Conservation (phyloP, 2,797 vertebrate genomes). For the Darevskia mixta region DNA sequence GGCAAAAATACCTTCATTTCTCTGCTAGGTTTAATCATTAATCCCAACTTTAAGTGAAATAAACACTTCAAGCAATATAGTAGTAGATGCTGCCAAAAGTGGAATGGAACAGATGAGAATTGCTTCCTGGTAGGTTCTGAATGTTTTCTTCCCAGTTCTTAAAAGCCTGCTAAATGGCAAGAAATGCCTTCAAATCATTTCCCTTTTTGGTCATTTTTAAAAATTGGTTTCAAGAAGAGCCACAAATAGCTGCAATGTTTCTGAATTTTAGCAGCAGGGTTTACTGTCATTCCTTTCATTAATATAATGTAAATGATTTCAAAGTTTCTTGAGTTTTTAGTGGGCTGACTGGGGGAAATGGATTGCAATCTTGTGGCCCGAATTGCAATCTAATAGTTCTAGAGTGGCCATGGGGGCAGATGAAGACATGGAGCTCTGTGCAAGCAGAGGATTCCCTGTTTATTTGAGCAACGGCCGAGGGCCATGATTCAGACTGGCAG, state of each 20-base stretch:
- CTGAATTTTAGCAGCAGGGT: constrained; percentile 5
- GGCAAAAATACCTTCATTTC: constrained; percentile 5
- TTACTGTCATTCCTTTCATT: not conserved
- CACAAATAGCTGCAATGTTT: constrained; percentile 17
- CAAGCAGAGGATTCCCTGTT: not conserved
- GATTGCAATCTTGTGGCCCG: not conserved
- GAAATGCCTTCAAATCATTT: constrained; percentile 8
- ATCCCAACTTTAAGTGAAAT: constrained; percentile 35
- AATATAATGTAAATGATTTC: not conserved
- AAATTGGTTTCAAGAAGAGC: constrained; percentile 22
- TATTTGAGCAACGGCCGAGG: too few species aligned
- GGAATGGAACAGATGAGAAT: constrained; percentile 38
- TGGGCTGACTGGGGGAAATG: not conserved
- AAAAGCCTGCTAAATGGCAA: constrained; percentile 20
- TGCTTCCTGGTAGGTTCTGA: constrained; percentile 24
- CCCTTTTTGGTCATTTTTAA: not conserved
- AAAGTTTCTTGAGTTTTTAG: not conserved
- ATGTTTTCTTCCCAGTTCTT: constrained; percentile 27
- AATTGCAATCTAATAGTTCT: not conserved
- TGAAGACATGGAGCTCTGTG: not conserved
- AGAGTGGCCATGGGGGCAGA: not conserved
- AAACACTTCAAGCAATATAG: not conserved
- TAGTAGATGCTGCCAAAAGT: constrained; percentile 15
- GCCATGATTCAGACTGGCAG: not conserved
- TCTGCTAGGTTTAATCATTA: constrained; percentile 16